Conservation (phyloP, 2,113 vertebrate genomes). For the Cricetomys ansorgei region DNA sequence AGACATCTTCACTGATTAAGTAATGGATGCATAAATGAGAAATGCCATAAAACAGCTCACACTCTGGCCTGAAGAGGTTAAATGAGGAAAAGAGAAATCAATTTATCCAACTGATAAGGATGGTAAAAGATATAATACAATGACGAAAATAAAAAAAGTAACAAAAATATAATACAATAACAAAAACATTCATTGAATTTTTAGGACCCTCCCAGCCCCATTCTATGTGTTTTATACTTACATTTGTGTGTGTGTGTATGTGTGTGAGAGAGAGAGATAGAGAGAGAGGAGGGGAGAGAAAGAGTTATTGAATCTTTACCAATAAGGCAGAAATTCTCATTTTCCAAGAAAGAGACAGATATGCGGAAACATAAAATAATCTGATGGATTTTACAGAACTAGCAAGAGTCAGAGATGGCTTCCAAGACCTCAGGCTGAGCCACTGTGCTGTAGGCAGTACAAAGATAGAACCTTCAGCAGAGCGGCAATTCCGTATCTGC, state of each 20-base stretch:
- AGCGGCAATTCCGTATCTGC: neutral
- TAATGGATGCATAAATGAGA: slow-evolving; percentile 35
- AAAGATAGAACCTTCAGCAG: neutral
- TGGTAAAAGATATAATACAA: neutral
- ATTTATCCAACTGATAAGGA: slow-evolving; percentile 17
- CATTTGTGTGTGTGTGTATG: neutral
- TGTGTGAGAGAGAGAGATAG: neutral
- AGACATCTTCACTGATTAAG: slow-evolving; percentile 25
- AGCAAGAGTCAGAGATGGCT: neutral
- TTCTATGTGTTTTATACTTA: neutral
- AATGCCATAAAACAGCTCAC: neutral
- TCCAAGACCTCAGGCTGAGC: neutral
- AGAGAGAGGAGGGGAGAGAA: neutral
- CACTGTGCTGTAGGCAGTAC: neutral
- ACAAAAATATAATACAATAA: neutral
- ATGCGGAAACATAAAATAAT: neutral
- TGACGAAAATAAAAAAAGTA: neutral
- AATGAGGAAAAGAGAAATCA: neutral
- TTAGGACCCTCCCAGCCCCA: neutral
- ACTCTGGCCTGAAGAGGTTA: neutral
- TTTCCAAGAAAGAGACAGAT: neutral
- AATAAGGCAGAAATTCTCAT: neutral
- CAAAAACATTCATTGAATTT: neutral
- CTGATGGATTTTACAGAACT: neutral
- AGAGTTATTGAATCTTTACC: neutral